Conservation (phyloP, 2,113 vertebrate genomes). For the Holacanthus passer region DNA sequence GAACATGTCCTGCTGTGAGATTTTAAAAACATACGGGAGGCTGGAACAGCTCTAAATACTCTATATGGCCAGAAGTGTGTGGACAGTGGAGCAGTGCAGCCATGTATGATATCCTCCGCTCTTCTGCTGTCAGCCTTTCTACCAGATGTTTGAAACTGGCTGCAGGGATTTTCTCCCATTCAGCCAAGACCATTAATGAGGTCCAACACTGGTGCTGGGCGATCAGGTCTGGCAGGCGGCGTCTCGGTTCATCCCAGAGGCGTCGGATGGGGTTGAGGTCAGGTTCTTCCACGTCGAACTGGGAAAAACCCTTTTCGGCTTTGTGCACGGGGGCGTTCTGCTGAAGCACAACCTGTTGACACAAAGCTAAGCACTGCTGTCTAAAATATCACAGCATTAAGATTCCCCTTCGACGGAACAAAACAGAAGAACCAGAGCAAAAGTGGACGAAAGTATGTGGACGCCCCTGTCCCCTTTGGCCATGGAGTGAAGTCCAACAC, state of each 20-base stretch:
- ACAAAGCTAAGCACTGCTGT: no score
- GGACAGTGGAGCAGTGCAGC: neutral
- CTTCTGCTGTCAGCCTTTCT: neutral
- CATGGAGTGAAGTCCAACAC: no score
- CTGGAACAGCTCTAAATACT: neutral
- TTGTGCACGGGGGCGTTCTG: neutral
- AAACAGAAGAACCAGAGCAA: no score
- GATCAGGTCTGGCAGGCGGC: neutral
- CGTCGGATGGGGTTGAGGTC: neutral
- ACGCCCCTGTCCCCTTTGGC: no score
- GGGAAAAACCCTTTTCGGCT: neutral
- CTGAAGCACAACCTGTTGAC: no score
- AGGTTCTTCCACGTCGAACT: no score
- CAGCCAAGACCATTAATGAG: neutral
- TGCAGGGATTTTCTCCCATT: neutral
- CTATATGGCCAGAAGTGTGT: neutral
- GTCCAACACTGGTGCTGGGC: neutral
- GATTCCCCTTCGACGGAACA: no score
- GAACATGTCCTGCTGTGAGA: neutral
- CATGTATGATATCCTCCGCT: neutral
- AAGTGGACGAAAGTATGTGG: no score
- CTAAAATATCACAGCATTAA: no score
- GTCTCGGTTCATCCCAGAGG: neutral
- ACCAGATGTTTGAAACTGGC: neutral
- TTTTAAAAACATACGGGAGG: neutral